Evolutionary conservation across 2,113 vertebrate species (phyloP), one percentile per base, ranked within the genome.

Genomic region (Sylvilagus bachmani): DNA sequence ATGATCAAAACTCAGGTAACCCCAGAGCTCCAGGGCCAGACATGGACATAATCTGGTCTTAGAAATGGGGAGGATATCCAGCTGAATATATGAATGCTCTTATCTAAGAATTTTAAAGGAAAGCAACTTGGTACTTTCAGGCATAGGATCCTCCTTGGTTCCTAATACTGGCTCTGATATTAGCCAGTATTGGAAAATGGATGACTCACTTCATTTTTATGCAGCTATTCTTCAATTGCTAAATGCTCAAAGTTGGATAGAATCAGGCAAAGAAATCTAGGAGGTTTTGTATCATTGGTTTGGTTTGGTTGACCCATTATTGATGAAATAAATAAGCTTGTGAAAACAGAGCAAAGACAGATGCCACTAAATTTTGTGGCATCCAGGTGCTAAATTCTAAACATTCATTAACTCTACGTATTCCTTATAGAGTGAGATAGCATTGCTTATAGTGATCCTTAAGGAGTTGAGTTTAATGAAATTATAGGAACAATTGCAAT

Each of bases 391-490:
- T 62, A 49, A 75, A 62, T n/a, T 70, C 70, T 70, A 75, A 58
- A 62, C 17, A 38, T 51, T 49, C 55, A 31, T 90, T 94, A 33
- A 55, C 64, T 81, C 87, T 74, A 22, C 0, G 6, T 31, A 70
- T 90, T 93, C 64, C 86, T 86, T 61, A 67, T 3, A 85, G 51
- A 88, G n/a, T 58, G 79, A 95, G 36, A 67, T 27, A 67, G 75
- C 92, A 51, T 53, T 86, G 89, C 38, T 79, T 81, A 77, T 10
- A 70, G 74, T 58, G 62, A 64, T 77, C 92, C 86, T 80, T 29
- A 44, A 86, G 88, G 96, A 93, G 81, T 94, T 86, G 69, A 79
- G 82, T 84, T 92, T 86, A 96, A 96, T 92, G 71, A 87, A 87
- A 93, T 77, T 82, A 91, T 74, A 90, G 86, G 77, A 94, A 77